Evolutionary conservation across 2,888 invertebrate species (phyloP).

Genomic region (Syrista parreyssii): DNA sequence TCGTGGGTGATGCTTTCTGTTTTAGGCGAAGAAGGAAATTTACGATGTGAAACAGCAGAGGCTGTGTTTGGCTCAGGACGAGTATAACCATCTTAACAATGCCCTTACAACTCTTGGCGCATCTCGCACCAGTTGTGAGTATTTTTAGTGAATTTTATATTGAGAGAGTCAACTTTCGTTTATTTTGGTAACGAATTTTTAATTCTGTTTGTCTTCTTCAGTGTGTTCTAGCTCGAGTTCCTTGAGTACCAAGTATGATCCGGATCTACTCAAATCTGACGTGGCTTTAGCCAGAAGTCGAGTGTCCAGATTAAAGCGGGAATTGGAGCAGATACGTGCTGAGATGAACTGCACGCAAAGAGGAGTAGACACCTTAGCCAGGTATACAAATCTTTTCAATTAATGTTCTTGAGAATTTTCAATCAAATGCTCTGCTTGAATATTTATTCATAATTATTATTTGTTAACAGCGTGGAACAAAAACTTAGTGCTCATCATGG

Average conservation of each 20-base stretch:
- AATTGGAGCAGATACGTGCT: slow-evolving; percentile 89
- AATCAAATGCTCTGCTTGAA: neutral
- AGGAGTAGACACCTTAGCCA: slow-evolving; percentile 91
- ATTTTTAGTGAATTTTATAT: slow-evolving; percentile 8
- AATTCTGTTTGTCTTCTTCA: slow-evolving; percentile 60
- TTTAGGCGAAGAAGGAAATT: slow-evolving; percentile 95
- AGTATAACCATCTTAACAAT: slow-evolving; percentile 93
- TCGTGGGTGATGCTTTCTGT: slow-evolving; percentile 33
- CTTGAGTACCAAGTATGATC: slow-evolving; percentile 93
- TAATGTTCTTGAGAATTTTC: neutral
- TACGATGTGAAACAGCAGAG: slow-evolving; percentile 96
- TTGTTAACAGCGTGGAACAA: slow-evolving; percentile 82
- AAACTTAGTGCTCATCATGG: slow-evolving; percentile 86
- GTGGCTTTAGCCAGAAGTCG: slow-evolving; percentile 89
- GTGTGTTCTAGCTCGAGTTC: slow-evolving; percentile 91
- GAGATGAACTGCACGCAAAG: slow-evolving; percentile 93
- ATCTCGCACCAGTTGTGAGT: slow-evolving; percentile 93
- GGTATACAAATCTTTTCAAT: slow-evolving; percentile 70
- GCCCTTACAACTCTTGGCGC: slow-evolving; percentile 85
- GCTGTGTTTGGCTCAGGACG: slow-evolving; percentile 92
- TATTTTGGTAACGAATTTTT: slow-evolving; percentile 15
- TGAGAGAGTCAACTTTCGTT: neutral
- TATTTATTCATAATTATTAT: slow-evolving; percentile 16
- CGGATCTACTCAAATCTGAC: slow-evolving; percentile 91
- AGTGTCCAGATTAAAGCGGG: slow-evolving; percentile 88